phyloP scores from a whole-genome alignment of 1,140 invertebrate species.

The Eubasilissa regina region DNA sequence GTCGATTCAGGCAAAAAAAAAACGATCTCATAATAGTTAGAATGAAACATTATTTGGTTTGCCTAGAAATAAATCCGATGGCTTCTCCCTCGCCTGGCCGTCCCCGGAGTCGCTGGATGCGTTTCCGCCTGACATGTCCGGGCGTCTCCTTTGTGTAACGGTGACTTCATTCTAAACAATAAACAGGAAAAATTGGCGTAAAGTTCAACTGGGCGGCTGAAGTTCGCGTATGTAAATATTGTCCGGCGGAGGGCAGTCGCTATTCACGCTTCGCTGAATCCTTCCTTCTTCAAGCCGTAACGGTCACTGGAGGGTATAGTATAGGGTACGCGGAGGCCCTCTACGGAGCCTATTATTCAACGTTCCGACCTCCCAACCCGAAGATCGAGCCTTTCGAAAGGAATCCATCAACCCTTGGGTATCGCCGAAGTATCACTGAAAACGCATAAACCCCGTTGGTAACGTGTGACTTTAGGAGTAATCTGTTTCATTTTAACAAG shows the following conservation, averaged over 20 bases:
- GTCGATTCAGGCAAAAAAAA: no score
- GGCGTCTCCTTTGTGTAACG: slow-evolving; percentile 22
- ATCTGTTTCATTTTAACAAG: no score
- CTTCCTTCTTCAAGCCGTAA: slow-evolving; percentile 13
- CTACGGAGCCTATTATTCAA: no score
- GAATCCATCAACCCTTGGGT: no score
- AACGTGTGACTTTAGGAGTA: no score
- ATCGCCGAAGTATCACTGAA: no score
- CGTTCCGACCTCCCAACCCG: background rate
- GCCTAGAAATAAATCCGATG: no score
- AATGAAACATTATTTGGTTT: no score
- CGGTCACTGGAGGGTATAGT: slow-evolving; percentile 31
- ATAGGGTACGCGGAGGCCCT: background rate
- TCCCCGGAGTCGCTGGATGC: background rate
- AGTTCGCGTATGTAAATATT: slow-evolving; percentile 57
- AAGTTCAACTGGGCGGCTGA: slow-evolving; percentile 48
- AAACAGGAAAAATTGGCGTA: slow-evolving; percentile 58
- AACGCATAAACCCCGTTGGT: no score
- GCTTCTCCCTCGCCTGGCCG: background rate
- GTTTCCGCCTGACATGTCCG: slow-evolving; percentile 24
- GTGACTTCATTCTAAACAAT: slow-evolving; percentile 55
- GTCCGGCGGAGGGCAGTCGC: slow-evolving; percentile 50
- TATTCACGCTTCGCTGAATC: slow-evolving; percentile 21
- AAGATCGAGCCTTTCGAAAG: background rate
- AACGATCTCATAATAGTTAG: no score